phyloP scores from a whole-genome alignment of 2,797 vertebrate genomes.

The Myotis pilosus region DNA sequence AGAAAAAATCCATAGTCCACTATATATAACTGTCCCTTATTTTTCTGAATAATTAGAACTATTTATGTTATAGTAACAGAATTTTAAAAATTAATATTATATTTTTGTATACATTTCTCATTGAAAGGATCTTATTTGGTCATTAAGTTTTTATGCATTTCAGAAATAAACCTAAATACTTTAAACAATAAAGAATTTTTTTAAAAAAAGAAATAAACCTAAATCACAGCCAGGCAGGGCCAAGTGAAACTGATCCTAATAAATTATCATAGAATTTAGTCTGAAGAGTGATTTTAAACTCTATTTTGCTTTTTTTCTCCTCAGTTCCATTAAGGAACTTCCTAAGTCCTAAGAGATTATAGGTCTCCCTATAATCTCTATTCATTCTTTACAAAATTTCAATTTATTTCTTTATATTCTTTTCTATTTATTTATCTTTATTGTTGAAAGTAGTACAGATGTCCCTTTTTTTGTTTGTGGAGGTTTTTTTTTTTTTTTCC shows the following conservation, averaged over 20 bases:
- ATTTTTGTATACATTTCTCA: constrained; percentile 4
- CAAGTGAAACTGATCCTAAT: constrained; percentile 13
- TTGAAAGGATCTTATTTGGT: neutral
- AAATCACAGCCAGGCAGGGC: neutral
- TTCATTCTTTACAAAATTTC: constrained; percentile 26
- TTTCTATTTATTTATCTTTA: neutral
- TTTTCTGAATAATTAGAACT: neutral
- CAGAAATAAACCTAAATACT: neutral
- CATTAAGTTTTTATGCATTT: neutral
- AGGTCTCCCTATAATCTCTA: neutral
- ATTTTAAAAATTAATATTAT: neutral
- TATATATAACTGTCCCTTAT: neutral
- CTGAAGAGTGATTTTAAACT: neutral
- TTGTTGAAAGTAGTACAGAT: too few species aligned
- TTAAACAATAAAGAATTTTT: too few species aligned
- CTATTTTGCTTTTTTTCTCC: constrained; percentile 24
- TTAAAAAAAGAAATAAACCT: neutral
- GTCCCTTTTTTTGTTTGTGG: too few species aligned
- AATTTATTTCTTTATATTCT: constrained; percentile 8
- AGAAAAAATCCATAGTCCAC: neutral
- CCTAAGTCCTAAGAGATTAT: neutral
- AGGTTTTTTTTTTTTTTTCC: too few species aligned
- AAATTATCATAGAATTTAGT: neutral
- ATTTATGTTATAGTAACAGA: neutral
- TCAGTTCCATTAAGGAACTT: constrained; percentile 40